Percentiles rank a stretch among this genome's conserved stretches.
These are phyloP conservation scores for Phaetusa simplex DNA, from an alignment of 2,113 vertebrate species.

Conservation along the genomic window DNA sequence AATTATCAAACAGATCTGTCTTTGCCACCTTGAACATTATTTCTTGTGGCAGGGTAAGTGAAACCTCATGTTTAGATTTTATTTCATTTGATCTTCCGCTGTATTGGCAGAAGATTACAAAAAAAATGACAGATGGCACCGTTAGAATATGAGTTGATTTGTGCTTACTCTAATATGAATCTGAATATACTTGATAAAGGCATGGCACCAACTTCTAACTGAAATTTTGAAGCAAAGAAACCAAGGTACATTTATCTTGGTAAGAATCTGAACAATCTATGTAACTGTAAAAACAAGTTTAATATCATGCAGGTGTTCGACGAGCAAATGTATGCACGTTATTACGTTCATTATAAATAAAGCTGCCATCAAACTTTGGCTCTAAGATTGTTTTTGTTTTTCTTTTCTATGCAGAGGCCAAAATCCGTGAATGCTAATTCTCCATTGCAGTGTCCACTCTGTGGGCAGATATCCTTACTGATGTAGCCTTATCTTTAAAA, in stretches of 20 bases:
- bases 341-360: constrained; percentile 13
- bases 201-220: constrained; percentile 30
- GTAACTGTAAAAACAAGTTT: constrained; percentile 46
- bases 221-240: constrained; percentile 14
- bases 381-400: background rate
- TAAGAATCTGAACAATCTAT: background rate
- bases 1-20: constrained; percentile 55
- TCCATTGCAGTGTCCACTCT: background rate
- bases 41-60: constrained; percentile 52
- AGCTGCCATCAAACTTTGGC: constrained; percentile 13
- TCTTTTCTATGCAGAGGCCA: background rate
- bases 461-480: background rate
- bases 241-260: constrained; percentile 20
- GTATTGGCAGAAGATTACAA: constrained; percentile 34
- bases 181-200: constrained; percentile 15
- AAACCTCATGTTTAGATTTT: constrained; percentile 47
- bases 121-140: constrained; percentile 6
- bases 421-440: background rate
- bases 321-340: background rate
- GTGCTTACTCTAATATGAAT: constrained; percentile 36
- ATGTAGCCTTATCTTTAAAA: background rate
- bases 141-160: constrained; percentile 45
- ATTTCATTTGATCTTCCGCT: constrained; percentile 19
- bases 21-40: constrained; percentile 58
- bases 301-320: constrained; percentile 44